These are phyloP conservation scores for Anthoscopus minutus DNA, from an alignment of 2,113 vertebrate species.

Conservation along the genomic window DNA sequence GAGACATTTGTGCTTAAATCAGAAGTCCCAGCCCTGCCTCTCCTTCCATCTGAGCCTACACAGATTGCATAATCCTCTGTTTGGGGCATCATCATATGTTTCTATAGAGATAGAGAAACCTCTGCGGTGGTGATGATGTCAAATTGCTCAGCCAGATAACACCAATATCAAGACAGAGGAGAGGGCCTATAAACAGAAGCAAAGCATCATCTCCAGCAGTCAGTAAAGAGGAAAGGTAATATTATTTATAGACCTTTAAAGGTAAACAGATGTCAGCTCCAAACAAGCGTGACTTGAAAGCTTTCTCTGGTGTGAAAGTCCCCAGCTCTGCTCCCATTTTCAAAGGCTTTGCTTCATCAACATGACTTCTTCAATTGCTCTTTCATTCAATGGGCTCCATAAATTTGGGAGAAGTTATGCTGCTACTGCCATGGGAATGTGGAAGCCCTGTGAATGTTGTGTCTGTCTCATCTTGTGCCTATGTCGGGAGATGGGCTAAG, in stretches of 20 bases:
- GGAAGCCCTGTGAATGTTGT: slow-evolving; percentile 18
- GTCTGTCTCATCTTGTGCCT: not conserved
- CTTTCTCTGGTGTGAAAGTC: slow-evolving; percentile 11
- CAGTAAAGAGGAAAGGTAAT: slow-evolving; percentile 53
- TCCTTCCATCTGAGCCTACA: slow-evolving; percentile 27
- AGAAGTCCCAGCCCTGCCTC: not conserved
- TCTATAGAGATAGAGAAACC: not conserved
- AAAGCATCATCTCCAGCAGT: slow-evolving; percentile 48
- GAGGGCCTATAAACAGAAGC: slow-evolving; percentile 25
- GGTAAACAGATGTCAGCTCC: slow-evolving; percentile 41
- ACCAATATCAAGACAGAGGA: slow-evolving; percentile 10
- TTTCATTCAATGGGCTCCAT: not conserved
- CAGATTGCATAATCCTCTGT: slow-evolving; percentile 17
- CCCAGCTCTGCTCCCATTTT: not conserved
- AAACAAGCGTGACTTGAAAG: slow-evolving; percentile 22
- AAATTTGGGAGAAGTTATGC: not conserved
- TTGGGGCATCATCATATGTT: not conserved
- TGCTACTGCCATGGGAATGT: not conserved
- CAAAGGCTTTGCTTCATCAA: slow-evolving; percentile 23
- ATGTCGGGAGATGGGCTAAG: not conserved
- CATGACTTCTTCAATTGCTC: slow-evolving; percentile 30
- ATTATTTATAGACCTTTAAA: slow-evolving; percentile 68
- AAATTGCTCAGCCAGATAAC: slow-evolving; percentile 14
- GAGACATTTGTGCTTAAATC: slow-evolving; percentile 22
- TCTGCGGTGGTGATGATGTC: slow-evolving; percentile 29